phyloP scores from a whole-genome alignment of 2,888 invertebrate genomes.

The Cantharis flavilabris region DNA sequence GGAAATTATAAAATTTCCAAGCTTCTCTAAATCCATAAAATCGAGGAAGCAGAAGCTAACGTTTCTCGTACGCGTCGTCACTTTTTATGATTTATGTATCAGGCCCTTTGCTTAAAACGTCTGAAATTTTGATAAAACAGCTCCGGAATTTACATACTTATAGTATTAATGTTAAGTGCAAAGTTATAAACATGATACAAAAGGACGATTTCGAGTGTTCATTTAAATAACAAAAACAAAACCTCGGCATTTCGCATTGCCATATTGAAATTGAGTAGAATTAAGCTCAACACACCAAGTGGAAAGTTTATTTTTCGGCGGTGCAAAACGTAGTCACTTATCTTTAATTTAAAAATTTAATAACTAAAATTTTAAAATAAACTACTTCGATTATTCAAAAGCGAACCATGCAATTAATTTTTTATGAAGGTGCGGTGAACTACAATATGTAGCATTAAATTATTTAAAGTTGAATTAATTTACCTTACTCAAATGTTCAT shows the following conservation, averaged over 20 bases:
- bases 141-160: background rate
- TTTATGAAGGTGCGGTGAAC: background rate
- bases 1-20: background rate
- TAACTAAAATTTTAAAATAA: background rate
- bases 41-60: background rate
- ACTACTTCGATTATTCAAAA: background rate
- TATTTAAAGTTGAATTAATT: background rate
- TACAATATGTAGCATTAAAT: background rate
- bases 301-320: background rate
- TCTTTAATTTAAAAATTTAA: background rate
- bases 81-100: background rate
- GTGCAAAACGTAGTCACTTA: background rate
- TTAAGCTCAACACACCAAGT: background rate
- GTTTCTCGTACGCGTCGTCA: background rate
- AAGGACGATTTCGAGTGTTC: background rate
- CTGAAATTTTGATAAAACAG: slow-evolving; percentile 1
- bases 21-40: background rate
- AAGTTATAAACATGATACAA: slow-evolving; percentile 1
- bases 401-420: background rate
- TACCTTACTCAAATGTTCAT: background rate
- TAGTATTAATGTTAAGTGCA: slow-evolving; percentile 1
- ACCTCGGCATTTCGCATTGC: background rate
- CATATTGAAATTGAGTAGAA: background rate
- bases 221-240: slow-evolving; percentile 4
- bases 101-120: background rate